Conservation (phyloP, 2,113 vertebrate genomes). For the Cricetomys ansorgei region DNA sequence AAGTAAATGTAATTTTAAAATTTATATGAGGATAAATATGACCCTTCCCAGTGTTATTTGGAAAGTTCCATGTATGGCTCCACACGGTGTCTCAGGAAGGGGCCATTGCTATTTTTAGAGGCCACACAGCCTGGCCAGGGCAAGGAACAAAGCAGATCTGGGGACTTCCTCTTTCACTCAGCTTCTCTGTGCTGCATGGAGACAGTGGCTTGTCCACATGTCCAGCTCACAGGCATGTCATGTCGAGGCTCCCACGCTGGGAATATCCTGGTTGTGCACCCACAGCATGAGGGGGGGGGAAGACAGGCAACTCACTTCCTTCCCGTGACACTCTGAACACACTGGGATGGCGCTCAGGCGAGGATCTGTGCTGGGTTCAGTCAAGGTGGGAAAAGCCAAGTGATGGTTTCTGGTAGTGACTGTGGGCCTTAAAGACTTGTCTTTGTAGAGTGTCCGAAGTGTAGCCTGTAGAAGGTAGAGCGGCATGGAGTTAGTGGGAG, state of each 20-base stretch:
- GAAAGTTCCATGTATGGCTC: background rate
- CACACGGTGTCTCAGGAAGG: constrained; percentile 17
- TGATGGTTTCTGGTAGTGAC: background rate
- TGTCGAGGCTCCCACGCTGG: background rate
- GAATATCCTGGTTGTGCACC: background rate
- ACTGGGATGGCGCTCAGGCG: background rate
- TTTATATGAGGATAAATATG: background rate
- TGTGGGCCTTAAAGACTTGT: background rate
- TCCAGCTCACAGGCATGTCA: background rate
- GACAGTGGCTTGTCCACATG: background rate
- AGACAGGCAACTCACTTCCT: background rate
- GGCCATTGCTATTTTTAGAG: constrained; percentile 55
- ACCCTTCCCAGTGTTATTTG: background rate
- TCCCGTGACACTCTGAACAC: background rate
- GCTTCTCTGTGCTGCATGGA: constrained; percentile 41
- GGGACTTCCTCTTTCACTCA: constrained; percentile 60
- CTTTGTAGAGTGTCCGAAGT: background rate
- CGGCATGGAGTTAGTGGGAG: background rate
- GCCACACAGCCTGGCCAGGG: constrained; percentile 3
- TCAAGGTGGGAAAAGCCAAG: background rate
- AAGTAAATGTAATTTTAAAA: background rate
- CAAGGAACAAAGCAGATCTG: constrained; percentile 25
- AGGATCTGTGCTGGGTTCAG: background rate
- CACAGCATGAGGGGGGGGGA: background rate
- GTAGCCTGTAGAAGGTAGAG: background rate